A percentile compares a stretch with the other conserved stretches of the same genome.
Conservation (phyloP, 2,888 invertebrate species). For the Orchestes rusci region DNA sequence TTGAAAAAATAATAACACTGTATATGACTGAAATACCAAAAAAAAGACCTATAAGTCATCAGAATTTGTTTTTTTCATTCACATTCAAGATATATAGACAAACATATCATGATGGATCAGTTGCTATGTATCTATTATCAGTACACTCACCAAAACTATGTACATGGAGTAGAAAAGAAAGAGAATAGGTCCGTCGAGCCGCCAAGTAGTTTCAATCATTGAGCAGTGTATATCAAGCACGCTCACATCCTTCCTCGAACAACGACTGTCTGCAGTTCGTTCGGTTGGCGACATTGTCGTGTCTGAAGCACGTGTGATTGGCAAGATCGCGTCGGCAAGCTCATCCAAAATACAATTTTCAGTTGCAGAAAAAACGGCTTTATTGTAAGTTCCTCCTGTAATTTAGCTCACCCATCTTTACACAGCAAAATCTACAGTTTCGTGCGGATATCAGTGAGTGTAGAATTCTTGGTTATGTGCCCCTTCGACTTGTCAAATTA, state of each 20-base stretch:
- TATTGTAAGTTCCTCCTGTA: slow-evolving; percentile 17
- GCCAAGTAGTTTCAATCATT: too few species aligned
- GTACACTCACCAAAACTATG: not conserved
- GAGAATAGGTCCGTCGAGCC: not conserved
- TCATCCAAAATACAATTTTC: slow-evolving; percentile 17
- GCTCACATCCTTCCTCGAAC: too few species aligned
- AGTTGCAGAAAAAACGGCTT: slow-evolving; percentile 13
- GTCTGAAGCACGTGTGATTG: slow-evolving; percentile 39
- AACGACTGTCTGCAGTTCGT: too few species aligned
- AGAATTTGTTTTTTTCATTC: too few species aligned
- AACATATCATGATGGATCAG: too few species aligned
- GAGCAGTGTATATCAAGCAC: too few species aligned
- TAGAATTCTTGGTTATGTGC: slow-evolving; percentile 20
- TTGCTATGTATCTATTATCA: too few species aligned
- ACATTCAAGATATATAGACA: too few species aligned
- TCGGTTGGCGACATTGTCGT: slow-evolving; percentile 38
- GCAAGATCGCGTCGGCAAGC: slow-evolving; percentile 31
- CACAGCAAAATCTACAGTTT: too few species aligned
- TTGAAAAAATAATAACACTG: too few species aligned
- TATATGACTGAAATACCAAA: too few species aligned
- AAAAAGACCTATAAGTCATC: too few species aligned
- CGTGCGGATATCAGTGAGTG: not conserved
- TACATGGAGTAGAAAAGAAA: not conserved
- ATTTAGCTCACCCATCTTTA: slow-evolving; percentile 3
- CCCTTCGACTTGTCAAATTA: slow-evolving; percentile 14